Evolutionary conservation across 35 echinoderm and acorn worm species (phyloP).

Genomic region (Heliocidaris tuberculata): DNA sequence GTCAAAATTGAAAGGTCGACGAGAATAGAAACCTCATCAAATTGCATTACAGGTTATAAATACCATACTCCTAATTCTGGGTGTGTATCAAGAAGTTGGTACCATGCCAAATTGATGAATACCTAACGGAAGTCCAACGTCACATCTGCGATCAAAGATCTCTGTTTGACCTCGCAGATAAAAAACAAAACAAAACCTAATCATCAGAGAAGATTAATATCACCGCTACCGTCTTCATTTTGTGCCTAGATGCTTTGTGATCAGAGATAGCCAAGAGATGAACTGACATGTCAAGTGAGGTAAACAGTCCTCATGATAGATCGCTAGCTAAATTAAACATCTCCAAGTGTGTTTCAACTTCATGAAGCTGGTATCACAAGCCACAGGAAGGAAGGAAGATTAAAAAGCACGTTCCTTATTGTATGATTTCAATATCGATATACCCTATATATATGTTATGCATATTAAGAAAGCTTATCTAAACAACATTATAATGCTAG

Average conservation of each 20-base stretch:
- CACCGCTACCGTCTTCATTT: background rate
- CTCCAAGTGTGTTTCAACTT: background rate
- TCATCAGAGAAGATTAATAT: background rate
- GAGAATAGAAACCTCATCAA: background rate
- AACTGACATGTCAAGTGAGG: slow-evolving; percentile 20
- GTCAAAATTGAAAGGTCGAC: background rate
- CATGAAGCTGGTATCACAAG: background rate
- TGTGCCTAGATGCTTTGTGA: background rate
- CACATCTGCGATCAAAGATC: background rate
- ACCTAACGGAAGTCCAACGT: background rate
- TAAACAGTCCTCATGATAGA: slow-evolving; percentile 45
- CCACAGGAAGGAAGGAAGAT: background rate
- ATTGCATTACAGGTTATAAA: background rate
- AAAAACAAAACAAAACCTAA: background rate
- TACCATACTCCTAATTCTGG: background rate
- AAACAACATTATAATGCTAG: no score
- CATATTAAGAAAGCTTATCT: no score
- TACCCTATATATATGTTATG: no score
- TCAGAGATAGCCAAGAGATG: background rate
- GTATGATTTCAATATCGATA: no score
- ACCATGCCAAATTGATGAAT: background rate
- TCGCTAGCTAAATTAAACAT: slow-evolving; percentile 42
- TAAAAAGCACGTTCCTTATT: no score
- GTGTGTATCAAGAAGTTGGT: background rate
- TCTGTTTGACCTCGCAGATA: slow-evolving; percentile 5